These are phyloP conservation scores for Notolepis coatsorum DNA, from an alignment of 2,797 vertebrate species.

Conservation along the genomic window DNA sequence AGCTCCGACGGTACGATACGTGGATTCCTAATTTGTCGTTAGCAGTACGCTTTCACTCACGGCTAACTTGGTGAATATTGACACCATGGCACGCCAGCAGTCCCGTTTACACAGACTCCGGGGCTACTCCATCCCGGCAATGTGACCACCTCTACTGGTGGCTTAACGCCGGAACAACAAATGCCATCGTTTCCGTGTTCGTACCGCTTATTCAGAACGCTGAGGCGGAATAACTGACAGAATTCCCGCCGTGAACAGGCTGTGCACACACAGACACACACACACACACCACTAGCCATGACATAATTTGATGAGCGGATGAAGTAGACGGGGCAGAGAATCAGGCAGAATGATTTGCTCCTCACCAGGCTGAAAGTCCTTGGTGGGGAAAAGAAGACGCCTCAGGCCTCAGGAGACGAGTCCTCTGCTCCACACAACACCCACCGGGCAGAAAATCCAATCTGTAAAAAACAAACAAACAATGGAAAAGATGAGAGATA, in stretches of 20 bases:
- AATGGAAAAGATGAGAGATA: slow-evolving; percentile 2
- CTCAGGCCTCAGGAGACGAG: slow-evolving; percentile 3
- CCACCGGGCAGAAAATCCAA: slow-evolving; percentile 20
- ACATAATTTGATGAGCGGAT: background rate
- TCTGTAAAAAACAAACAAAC: slow-evolving; percentile 18
- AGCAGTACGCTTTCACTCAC: too few species aligned
- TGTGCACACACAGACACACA: background rate
- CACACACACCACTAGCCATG: background rate
- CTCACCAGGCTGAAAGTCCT: slow-evolving; percentile 55
- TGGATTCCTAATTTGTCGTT: too few species aligned
- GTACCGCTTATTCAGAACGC: too few species aligned
- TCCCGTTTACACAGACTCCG: too few species aligned
- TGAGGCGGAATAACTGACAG: background rate
- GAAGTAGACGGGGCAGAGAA: background rate
- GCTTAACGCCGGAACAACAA: too few species aligned
- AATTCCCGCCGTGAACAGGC: background rate
- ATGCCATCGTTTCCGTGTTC: too few species aligned
- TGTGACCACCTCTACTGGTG: too few species aligned
- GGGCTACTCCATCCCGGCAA: too few species aligned
- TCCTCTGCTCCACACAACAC: slow-evolving; percentile 9
- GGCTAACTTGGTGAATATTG: too few species aligned
- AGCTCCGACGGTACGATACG: too few species aligned
- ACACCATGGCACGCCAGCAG: too few species aligned
- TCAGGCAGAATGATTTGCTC: background rate
- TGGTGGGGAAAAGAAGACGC: slow-evolving; percentile 2